phyloP scores from a whole-genome alignment of 1,140 invertebrate genomes.

The Ericerus pela region DNA sequence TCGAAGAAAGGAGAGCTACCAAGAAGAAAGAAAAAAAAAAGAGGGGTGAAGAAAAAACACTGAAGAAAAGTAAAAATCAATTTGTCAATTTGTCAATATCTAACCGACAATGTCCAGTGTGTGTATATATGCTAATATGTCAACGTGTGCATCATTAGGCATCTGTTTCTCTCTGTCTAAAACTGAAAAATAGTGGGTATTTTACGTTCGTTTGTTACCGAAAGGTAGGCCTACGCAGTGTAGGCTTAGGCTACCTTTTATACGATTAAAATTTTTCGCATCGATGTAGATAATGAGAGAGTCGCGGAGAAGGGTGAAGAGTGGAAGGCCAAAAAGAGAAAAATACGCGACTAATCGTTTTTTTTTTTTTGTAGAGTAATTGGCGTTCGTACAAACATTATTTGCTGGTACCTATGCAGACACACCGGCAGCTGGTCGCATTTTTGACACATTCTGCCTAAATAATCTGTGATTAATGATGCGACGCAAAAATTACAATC shows the following conservation, averaged over 20 bases:
- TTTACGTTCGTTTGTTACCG: conserved; percentile 1
- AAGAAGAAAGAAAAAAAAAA: too few relatives aligned
- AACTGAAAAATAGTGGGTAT: too few relatives aligned
- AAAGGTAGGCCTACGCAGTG: not conserved
- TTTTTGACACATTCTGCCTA: too few relatives aligned
- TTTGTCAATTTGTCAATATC: conserved; percentile 8
- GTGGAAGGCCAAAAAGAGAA: not conserved
- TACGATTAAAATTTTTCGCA: conserved; percentile 7
- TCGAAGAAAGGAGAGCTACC: too few relatives aligned
- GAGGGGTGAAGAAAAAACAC: too few relatives aligned
- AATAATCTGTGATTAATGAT: too few relatives aligned
- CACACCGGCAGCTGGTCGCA: too few relatives aligned
- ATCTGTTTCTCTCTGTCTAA: not conserved
- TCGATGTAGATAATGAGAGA: not conserved
- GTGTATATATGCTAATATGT: conserved; percentile 10
- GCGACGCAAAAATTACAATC: too few relatives aligned
- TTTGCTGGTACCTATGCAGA: too few relatives aligned
- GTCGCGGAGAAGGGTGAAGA: not conserved
- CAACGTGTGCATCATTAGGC: conserved; percentile 1
- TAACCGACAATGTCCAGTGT: conserved; percentile 8
- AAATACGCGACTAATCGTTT: not conserved
- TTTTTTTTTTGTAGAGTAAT: too few relatives aligned
- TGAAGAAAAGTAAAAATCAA: too few relatives aligned
- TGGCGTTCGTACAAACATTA: too few relatives aligned
- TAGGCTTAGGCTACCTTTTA: conserved; percentile 2